phyloP scores from a whole-genome alignment of 2,888 invertebrate genomes.

The Labia minor region DNA sequence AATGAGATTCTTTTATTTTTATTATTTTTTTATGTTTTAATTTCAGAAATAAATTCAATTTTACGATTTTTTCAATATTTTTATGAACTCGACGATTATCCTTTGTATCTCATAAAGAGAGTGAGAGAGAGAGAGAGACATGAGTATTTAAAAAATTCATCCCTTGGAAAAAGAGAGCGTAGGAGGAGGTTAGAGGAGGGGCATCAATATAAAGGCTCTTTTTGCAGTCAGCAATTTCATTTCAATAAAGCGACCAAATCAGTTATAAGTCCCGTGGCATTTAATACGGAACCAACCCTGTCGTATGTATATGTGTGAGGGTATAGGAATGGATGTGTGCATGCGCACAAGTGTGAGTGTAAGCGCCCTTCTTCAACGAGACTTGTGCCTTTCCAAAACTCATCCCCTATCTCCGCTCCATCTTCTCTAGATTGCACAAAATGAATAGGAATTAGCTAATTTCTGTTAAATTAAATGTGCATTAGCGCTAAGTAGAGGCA shows the following conservation, averaged over 20 bases:
- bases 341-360: no score
- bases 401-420: conserved; percentile 3
- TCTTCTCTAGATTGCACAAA: conserved; percentile 30
- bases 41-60: conserved; percentile 13
- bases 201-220: conserved; percentile 17
- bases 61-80: not conserved
- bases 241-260: conserved; percentile 20
- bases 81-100: conserved; percentile 5
- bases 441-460: conserved; percentile 38
- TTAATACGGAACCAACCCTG: not conserved
- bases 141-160: conserved; percentile 17
- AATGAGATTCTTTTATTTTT: no score
- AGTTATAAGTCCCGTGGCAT: conserved; percentile 3
- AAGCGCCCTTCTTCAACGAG: not conserved
- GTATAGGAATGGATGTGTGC: no score
- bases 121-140: conserved; percentile 3
- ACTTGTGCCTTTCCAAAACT: not conserved
- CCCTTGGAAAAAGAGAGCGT: not conserved
- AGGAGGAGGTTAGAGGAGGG: not conserved
- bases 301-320: not conserved
- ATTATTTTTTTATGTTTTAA: not conserved
- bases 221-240: conserved; percentile 25
- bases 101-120: conserved; percentile 13
- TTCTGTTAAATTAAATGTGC: conserved; percentile 38
- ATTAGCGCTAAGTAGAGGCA: conserved; percentile 32